Evolutionary conservation across 2,113 vertebrate species (phyloP).

Genomic region (Rhagologus leucostigma): DNA sequence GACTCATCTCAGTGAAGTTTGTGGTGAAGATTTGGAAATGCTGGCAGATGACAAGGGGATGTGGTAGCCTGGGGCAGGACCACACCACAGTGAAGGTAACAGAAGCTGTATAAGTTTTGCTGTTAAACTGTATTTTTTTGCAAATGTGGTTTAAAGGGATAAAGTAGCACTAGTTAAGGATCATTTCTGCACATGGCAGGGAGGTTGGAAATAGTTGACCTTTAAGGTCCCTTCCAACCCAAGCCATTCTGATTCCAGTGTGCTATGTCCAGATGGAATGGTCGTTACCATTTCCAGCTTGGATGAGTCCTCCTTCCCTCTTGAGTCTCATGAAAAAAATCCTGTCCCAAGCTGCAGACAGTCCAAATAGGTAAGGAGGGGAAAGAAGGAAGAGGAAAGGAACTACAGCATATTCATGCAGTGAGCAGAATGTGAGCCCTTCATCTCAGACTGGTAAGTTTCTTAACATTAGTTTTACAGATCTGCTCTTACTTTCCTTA

Average conservation of each 20-base stretch:
- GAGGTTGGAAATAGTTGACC: background rate
- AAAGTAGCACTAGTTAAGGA: background rate
- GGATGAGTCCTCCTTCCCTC: background rate
- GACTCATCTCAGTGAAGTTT: background rate
- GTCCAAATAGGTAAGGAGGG: background rate
- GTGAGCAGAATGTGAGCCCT: background rate
- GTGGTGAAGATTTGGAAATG: background rate
- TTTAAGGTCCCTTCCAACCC: background rate
- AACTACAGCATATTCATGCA: background rate
- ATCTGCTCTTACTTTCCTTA: background rate
- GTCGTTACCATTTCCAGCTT: background rate
- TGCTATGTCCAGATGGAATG: background rate
- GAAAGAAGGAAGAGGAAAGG: background rate
- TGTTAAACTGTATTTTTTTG: background rate
- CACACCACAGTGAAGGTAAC: background rate
- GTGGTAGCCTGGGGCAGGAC: background rate
- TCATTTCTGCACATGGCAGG: background rate
- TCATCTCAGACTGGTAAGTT: background rate
- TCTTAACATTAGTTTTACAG: background rate
- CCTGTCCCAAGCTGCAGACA: background rate
- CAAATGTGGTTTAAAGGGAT: background rate
- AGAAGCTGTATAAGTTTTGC: background rate
- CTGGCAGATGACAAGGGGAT: background rate
- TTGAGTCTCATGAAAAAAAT: background rate
- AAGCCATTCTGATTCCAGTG: background rate